Evolutionary conservation across 2,113 vertebrate species (phyloP).

Genomic region (Tragulus kanchil): DNA sequence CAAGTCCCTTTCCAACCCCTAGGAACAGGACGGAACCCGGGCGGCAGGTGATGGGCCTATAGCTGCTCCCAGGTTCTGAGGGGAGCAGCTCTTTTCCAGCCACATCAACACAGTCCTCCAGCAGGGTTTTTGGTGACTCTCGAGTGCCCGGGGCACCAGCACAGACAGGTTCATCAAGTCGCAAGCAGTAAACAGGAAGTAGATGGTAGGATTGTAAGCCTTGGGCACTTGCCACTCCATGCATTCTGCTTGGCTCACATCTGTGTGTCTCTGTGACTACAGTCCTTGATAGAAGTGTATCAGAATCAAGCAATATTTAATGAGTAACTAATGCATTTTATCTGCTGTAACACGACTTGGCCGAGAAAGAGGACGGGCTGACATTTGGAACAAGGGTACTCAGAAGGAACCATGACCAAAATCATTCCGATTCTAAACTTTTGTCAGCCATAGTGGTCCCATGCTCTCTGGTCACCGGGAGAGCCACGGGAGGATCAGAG

Average conservation of each 20-base stretch:
- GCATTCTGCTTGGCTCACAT: constrained; percentile 45
- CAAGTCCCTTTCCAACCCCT: not conserved
- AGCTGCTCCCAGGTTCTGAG: not conserved
- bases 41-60: not conserved
- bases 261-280: constrained; percentile 21
- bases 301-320: constrained; percentile 52
- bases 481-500: not conserved
- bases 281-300: constrained; percentile 29
- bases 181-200: constrained; percentile 54
- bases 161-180: constrained; percentile 61
- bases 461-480: not conserved
- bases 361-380: not conserved
- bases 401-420: not conserved
- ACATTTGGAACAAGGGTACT: not conserved
- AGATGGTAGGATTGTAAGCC: not conserved
- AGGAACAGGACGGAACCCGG: not conserved
- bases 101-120: not conserved
- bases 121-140: not conserved
- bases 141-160: not conserved
- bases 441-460: not conserved
- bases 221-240: not conserved
- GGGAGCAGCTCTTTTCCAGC: not conserved
- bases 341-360: not conserved
- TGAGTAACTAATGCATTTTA: constrained; percentile 22
- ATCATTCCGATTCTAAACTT: not conserved